Evolutionary conservation across 2,113 vertebrate species (phyloP).

Genomic region (Bubalus kerabau): DNA sequence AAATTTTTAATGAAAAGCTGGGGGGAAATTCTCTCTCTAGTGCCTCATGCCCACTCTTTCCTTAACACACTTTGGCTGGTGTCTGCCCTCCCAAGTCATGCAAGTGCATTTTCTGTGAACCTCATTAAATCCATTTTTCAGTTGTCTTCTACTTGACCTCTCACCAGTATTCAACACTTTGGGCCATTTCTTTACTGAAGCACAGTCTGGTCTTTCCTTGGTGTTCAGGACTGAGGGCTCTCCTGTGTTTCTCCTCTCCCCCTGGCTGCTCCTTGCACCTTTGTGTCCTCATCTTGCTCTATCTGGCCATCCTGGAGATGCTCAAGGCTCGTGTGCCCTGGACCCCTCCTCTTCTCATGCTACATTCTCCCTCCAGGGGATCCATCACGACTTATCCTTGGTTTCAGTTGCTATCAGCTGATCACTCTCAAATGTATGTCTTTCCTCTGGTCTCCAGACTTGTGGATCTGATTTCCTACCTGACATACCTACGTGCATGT

Average conservation of each 20-base stretch:
- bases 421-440: background rate
- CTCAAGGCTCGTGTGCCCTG: background rate
- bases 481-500: background rate
- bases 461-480: background rate
- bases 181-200: background rate
- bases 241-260: background rate
- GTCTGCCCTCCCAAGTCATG: background rate
- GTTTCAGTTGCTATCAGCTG: background rate
- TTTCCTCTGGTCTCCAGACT: background rate
- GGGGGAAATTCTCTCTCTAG: background rate
- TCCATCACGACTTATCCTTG: background rate
- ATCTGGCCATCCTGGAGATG: background rate
- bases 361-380: background rate
- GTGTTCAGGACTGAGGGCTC: background rate
- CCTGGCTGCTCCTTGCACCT: background rate
- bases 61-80: background rate
- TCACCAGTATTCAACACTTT: background rate
- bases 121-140: background rate
- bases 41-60: background rate
- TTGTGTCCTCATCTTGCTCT: background rate
- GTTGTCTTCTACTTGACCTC: background rate
- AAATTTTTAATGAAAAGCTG: background rate
- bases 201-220: background rate
- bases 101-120: background rate
- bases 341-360: too few species aligned